These are phyloP conservation scores for Ethmia dodecea DNA, from an alignment of 2,888 invertebrate species.

Conservation along the genomic window DNA sequence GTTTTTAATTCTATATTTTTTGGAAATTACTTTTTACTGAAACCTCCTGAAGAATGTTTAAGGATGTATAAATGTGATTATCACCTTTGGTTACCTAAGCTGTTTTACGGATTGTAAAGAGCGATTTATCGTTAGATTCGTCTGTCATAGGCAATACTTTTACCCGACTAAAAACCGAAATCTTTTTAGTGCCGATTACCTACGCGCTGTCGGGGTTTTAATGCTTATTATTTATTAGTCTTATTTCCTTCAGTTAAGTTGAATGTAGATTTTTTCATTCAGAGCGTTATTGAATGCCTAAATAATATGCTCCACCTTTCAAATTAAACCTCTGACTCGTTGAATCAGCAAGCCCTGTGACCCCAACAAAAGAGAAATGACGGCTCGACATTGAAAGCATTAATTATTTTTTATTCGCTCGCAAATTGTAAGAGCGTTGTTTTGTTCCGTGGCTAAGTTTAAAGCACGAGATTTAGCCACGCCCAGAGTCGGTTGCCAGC, in stretches of 20 bases:
- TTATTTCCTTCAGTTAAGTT: too few species aligned
- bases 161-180: background rate
- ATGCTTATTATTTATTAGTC: background rate
- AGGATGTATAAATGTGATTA: too few species aligned
- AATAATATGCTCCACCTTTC: background rate
- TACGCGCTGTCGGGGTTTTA: background rate
- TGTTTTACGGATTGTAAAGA: too few species aligned
- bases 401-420: conserved; percentile 58
- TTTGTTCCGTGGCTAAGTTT: conserved; percentile 55
- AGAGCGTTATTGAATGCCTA: too few species aligned
- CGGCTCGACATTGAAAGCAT: conserved; percentile 42
- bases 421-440: conserved; percentile 52
- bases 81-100: too few species aligned
- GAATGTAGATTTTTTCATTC: too few species aligned
- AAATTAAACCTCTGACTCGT: conserved; percentile 13
- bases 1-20: too few species aligned
- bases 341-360: conserved; percentile 18
- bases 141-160: background rate
- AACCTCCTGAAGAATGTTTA: too few species aligned
- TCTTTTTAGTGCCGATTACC: background rate
- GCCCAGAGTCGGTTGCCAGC: conserved; percentile 48
- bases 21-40: too few species aligned
- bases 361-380: conserved; percentile 23
- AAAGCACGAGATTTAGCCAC: conserved; percentile 44
- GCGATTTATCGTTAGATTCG: too few species aligned